Evolutionary conservation across 2,797 vertebrate species (phyloP), one percentile per base, ranked within the genome.

Genomic region (Pogoniulus pusillus): DNA sequence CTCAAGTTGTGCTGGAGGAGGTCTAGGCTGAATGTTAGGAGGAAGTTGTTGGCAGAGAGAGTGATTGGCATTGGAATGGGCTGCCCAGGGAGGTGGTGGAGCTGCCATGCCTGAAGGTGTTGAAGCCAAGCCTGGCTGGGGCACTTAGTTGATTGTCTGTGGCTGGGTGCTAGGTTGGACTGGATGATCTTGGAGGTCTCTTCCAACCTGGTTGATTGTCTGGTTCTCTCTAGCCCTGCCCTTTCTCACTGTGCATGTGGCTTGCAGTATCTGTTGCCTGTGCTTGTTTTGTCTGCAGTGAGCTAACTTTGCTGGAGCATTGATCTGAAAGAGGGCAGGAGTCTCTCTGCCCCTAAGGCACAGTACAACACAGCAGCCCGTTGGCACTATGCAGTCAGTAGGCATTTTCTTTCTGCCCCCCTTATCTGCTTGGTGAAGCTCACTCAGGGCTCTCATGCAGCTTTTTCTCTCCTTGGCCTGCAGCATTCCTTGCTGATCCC

Each of bases 171-270:
- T n/a, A n/a, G n/a, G n/a, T n/a, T n/a, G n/a, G n/a, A n/a, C n/a
- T n/a, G n/a, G n/a, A n/a, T n/a, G n/a, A n/a, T n/a, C n/a, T n/a
- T n/a, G n/a, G n/a, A n/a, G n/a, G n/a, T n/a, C n/a, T n/a, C n/a
- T n/a, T n/a, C n/a, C n/a, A n/a, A n/a, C n/a, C n/a, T n/a, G n/a
- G n/a, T n/a, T n/a, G n/a, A n/a, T n/a, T n/a, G n/a, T n/a, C n/a
- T n/a, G n/a, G n/a, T n/a, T n/a, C 24, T 37, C 13, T 27, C 37
- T 59, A 45, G 53, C 16, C n/a, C 41, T 75, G 57, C 30, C 23
- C 19, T 58, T 84, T 57, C 32, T 54, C 27, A 13, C 54, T 1
- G 0, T 10, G 23, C 60, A 30, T 0, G 0, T 57, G 30, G 18
- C 14, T 70, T 6, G 24, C 35, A 30, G 2, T 6, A 2, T 8